phyloP scores from a whole-genome alignment of 1,140 invertebrate genomes.

The Bombus waltoni region DNA sequence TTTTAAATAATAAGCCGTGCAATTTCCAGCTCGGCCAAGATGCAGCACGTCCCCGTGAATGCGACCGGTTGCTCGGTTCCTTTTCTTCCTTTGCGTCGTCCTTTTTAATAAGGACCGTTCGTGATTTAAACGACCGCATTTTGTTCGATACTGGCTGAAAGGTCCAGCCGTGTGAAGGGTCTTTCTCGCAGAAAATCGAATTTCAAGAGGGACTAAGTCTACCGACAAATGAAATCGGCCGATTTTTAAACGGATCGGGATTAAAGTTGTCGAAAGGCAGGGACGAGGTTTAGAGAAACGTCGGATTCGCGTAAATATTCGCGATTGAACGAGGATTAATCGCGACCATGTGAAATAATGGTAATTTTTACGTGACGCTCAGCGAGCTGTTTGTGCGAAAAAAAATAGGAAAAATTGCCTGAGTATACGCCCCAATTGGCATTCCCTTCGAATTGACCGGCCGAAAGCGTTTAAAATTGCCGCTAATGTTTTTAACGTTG shows the following conservation, averaged over 20 bases:
- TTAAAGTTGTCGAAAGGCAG: not conserved
- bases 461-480: not conserved
- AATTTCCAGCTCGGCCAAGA: conserved; percentile 1
- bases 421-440: not conserved
- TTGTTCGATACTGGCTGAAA: not conserved
- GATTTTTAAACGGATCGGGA: not conserved
- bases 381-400: not conserved
- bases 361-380: not conserved
- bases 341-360: not conserved
- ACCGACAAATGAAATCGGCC: not conserved
- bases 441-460: not conserved
- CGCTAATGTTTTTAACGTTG: conserved; percentile 11
- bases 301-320: not conserved
- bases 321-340: not conserved
- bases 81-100: not conserved
- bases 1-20: conserved; percentile 21
- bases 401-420: not conserved
- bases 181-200: not conserved
- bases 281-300: not conserved
- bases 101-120: not conserved
- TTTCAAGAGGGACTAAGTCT: not conserved
- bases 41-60: not conserved
- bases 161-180: not conserved
- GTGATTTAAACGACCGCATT: conserved; percentile 8
- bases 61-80: not conserved